Conservation (phyloP, 2,888 invertebrate species). For the Agonum fuliginosum region DNA sequence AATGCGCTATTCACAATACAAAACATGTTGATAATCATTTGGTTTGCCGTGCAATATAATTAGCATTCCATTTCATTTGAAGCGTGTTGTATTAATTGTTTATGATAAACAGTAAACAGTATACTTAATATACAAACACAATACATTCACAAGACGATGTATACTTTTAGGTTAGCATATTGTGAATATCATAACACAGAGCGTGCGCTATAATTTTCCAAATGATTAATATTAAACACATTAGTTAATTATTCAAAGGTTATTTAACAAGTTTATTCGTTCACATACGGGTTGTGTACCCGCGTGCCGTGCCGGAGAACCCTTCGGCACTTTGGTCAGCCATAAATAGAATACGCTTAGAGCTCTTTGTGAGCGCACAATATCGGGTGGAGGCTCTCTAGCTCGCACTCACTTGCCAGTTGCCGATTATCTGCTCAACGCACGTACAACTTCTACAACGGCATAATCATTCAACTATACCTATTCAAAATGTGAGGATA, state of each 20-base stretch:
- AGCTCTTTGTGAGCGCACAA: conserved; percentile 18
- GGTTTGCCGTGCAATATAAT: neutral
- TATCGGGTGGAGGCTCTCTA: neutral
- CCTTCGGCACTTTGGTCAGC: conserved; percentile 31
- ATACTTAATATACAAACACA: neutral
- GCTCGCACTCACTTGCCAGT: neutral
- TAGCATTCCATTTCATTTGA: neutral
- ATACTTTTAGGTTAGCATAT: neutral
- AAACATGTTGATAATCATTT: neutral
- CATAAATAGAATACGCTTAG: conserved; percentile 43
- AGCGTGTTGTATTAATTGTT: conserved; percentile 8
- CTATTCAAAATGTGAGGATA: conserved; percentile 19
- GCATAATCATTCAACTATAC: conserved; percentile 33
- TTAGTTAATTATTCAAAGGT: conserved; percentile 57
- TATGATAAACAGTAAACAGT: conserved; percentile 10
- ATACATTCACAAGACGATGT: neutral
- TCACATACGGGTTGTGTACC: conserved; percentile 15
- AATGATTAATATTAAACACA: conserved; percentile 56
- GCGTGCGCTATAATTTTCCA: conserved; percentile 42
- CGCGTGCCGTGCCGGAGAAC: neutral
- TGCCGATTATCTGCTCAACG: conserved; percentile 20
- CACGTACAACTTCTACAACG: conserved; percentile 37
- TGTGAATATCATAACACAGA: neutral
- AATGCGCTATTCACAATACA: conserved; percentile 2
- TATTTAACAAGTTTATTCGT: conserved; percentile 53